Conservation (phyloP, 2,113 vertebrate genomes). For the Poeciliopsis occidentalis region DNA sequence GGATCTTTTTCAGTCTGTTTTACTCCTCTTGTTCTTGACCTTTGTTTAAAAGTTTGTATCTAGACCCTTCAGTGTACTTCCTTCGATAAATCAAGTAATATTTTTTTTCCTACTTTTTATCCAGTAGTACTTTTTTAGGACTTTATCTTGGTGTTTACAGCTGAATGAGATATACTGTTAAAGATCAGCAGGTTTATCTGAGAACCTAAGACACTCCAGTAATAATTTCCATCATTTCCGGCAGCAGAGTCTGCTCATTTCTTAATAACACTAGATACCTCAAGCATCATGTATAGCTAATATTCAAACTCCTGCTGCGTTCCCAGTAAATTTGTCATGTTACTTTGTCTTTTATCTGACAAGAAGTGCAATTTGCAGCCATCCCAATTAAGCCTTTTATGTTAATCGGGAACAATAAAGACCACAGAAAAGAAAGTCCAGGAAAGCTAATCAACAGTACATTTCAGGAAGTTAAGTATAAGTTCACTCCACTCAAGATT, state of each 20-base stretch:
- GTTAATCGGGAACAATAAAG: conserved; percentile 67
- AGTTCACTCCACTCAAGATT: conserved; percentile 51
- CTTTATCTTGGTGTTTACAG: conserved; percentile 22
- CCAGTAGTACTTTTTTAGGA: conserved; percentile 15
- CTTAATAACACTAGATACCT: conserved; percentile 10
- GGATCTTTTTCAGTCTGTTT: conserved; percentile 16
- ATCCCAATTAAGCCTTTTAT: conserved; percentile 59
- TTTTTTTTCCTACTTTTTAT: conserved; percentile 36
- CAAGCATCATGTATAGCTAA: conserved; percentile 3
- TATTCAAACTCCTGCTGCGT: conserved; percentile 25
- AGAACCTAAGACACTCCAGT: not conserved
- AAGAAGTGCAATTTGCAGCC: conserved; percentile 39
- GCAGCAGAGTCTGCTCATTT: not conserved
- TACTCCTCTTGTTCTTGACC: conserved; percentile 13
- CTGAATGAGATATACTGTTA: conserved; percentile 16
- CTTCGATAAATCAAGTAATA: conserved; percentile 50
- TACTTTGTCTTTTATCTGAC: conserved; percentile 39
- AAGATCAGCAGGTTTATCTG: conserved; percentile 1
- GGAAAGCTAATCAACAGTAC: conserved; percentile 53
- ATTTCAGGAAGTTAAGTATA: conserved; percentile 49
- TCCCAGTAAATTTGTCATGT: conserved; percentile 31
- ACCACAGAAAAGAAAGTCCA: conserved; percentile 39
- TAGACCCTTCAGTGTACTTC: conserved; percentile 32
- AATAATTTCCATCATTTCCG: not conserved
- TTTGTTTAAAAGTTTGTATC: conserved; percentile 36